Conservation (phyloP, 30 jellyfish, hydroid and myxozoan genomes). For the Pseudorhiza aurosa region DNA sequence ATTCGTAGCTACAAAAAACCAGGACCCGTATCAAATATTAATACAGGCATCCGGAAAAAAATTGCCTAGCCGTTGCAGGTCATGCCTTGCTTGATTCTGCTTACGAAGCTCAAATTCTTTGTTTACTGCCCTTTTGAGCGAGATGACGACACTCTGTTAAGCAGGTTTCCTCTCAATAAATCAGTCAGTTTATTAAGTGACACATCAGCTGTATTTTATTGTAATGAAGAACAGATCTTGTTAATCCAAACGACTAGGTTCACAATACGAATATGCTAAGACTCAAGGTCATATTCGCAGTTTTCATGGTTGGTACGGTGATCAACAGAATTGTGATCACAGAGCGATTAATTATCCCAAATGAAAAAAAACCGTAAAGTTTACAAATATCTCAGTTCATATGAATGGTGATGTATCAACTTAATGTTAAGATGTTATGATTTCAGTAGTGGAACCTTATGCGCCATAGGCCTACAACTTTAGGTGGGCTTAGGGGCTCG, state of each 20-base stretch:
- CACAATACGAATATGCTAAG: not conserved
- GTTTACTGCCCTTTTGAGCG: not conserved
- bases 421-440: too few species aligned
- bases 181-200: not conserved
- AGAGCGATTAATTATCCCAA: too few species aligned
- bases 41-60: too few species aligned
- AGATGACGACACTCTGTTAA: not conserved
- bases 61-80: too few species aligned
- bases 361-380: too few species aligned
- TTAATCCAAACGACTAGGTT: not conserved
- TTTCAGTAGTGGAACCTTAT: too few species aligned
- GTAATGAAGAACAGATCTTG: not conserved
- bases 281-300: not conserved
- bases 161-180: not conserved
- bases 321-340: too few species aligned
- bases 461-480: too few species aligned
- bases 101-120: not conserved
- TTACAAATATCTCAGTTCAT: too few species aligned
- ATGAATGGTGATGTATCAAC: too few species aligned
- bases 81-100: not conserved
- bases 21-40: not conserved
- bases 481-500: too few species aligned
- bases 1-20: constrained; percentile 49
- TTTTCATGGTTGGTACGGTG: too few species aligned
- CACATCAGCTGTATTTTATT: not conserved